phyloP scores from a whole-genome alignment of 2,888 invertebrate species.

The Koerneria pararmatus region DNA sequence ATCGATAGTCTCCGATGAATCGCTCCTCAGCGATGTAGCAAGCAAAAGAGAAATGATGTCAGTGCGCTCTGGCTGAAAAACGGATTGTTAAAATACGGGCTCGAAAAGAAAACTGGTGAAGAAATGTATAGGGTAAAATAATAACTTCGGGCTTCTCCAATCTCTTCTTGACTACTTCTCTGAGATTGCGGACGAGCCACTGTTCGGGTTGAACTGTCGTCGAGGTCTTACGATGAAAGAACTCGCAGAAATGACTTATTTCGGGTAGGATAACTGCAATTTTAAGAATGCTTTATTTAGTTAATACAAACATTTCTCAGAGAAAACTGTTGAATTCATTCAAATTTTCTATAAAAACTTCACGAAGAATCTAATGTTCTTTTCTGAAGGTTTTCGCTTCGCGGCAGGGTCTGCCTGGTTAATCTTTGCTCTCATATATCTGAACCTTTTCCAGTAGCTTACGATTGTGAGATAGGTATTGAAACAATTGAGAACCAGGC shows the following conservation, averaged over 20 bases:
- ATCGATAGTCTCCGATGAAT: conserved; percentile 48
- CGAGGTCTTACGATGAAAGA: conserved; percentile 23
- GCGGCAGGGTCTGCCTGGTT: too few relatives aligned
- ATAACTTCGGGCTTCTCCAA: conserved; percentile 19
- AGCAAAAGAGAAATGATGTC: conserved; percentile 19
- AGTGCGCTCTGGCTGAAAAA: conserved; percentile 15
- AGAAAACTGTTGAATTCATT: too few relatives aligned
- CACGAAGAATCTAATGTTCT: too few relatives aligned
- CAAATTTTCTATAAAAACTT: too few relatives aligned
- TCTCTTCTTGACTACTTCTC: background rate
- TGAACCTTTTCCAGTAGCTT: too few relatives aligned
- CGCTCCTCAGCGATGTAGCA: background rate
- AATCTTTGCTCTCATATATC: too few relatives aligned
- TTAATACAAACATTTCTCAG: too few relatives aligned
- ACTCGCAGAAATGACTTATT: conserved; percentile 29
- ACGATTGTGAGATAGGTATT: too few relatives aligned
- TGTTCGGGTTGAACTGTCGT: conserved; percentile 31
- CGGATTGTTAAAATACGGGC: background rate
- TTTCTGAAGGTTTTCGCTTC: too few relatives aligned
- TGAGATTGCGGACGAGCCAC: conserved; percentile 38
- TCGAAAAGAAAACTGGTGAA: background rate
- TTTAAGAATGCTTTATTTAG: background rate
- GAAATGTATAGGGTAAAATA: background rate
- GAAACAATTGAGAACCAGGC: too few relatives aligned
- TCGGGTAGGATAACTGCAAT: conserved; percentile 37